These are phyloP conservation scores for Agrilus biguttatus DNA, from an alignment of 2,888 invertebrate species.

Conservation along the genomic window DNA sequence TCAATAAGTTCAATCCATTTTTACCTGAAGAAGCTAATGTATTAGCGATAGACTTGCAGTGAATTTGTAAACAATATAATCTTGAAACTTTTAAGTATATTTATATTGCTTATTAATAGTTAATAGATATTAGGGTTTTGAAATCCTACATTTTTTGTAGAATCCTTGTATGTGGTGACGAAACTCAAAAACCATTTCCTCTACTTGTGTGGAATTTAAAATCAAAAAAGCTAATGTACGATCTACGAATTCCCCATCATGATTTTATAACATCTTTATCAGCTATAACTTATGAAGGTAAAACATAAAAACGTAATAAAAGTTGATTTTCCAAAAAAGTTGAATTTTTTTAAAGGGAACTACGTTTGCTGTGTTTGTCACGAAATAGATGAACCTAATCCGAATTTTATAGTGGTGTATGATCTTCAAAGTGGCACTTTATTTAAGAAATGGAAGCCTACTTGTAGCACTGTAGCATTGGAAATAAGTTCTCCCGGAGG, in stretches of 20 bases:
- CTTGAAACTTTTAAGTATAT: no score
- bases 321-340: conserved; percentile 1
- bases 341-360: conserved; percentile 34
- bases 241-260: conserved; percentile 76
- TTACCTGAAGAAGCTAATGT: no score
- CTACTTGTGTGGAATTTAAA: conserved; percentile 79
- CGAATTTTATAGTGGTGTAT: conserved; percentile 82
- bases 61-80: no score
- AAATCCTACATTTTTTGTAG: conserved; percentile 26
- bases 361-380: conserved; percentile 57
- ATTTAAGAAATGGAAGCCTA: conserved; percentile 86
- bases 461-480: conserved; percentile 67
- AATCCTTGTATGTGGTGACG: conserved; percentile 78
- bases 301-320: not conserved
- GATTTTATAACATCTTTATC: conserved; percentile 74
- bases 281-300: conserved; percentile 73
- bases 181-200: conserved; percentile 84
- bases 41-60: no score
- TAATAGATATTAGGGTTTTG: no score
- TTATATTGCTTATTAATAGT: no score
- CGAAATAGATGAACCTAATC: conserved; percentile 61
- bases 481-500: conserved; percentile 73
- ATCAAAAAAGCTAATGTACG: conserved; percentile 70
- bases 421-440: conserved; percentile 80
- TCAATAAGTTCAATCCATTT: no score